Evolutionary conservation across 2,888 invertebrate genomes (phyloP).

Genomic region (Timandra comae): DNA sequence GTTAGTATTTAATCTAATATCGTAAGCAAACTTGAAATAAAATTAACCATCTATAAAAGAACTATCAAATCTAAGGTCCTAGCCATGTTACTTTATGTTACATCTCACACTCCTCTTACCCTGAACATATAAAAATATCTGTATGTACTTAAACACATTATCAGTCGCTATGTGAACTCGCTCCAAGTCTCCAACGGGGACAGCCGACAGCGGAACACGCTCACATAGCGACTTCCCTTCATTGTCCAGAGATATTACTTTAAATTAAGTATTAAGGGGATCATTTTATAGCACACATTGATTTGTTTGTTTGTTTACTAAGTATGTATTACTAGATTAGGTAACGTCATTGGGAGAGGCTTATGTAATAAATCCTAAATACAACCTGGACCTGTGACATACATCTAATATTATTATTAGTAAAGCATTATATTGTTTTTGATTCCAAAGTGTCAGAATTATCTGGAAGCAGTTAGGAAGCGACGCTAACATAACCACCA

Average conservation of each 20-base stretch:
- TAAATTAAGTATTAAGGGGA: constrained; percentile 48
- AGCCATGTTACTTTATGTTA: constrained; percentile 66
- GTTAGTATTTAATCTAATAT: constrained; percentile 74
- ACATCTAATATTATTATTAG: constrained; percentile 51
- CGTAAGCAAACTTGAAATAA: constrained; percentile 70
- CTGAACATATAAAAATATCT: constrained; percentile 75
- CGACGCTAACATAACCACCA: constrained; percentile 50
- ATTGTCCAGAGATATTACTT: constrained; percentile 38
- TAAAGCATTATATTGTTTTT: constrained; percentile 55
- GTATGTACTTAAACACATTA: constrained; percentile 63
- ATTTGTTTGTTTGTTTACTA: too few species aligned
- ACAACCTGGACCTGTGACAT: constrained; percentile 73
- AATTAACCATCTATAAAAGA: constrained; percentile 71
- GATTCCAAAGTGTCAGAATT: constrained; percentile 40
- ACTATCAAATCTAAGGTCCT: constrained; percentile 72
- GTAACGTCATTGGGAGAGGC: constrained; percentile 62
- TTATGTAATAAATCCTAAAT: constrained; percentile 58
- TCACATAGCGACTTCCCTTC: constrained; percentile 40
- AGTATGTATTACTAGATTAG: constrained; percentile 60
- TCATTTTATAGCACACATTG: constrained; percentile 64
- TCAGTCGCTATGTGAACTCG: constrained; percentile 45
- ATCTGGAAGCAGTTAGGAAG: constrained; percentile 61
- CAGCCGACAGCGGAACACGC: constrained; percentile 38
- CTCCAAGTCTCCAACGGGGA: constrained; percentile 9
- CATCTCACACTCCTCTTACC: constrained; percentile 57